These are phyloP conservation scores for Opisthocomus hoazin DNA, from an alignment of 2,113 vertebrate genomes.

Conservation along the genomic window DNA sequence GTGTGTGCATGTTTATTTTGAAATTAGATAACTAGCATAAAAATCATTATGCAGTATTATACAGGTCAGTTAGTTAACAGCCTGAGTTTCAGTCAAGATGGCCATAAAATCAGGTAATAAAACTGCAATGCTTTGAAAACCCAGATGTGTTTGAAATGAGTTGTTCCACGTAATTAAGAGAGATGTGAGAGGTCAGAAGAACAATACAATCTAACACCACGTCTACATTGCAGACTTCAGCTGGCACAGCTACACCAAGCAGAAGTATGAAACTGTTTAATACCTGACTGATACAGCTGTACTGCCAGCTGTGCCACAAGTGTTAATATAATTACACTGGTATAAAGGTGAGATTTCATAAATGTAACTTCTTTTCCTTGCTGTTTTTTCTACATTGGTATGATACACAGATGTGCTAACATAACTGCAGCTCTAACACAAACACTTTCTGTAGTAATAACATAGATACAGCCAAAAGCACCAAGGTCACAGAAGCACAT, in stretches of 20 bases:
- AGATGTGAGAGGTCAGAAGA: conserved; percentile 30
- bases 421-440: neutral
- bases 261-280: neutral
- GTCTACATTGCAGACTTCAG: neutral
- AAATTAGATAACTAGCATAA: conserved; percentile 24
- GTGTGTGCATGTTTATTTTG: neutral
- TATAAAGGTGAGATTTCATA: neutral
- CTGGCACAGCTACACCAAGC: neutral
- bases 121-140: conserved; percentile 43
- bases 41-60: conserved; percentile 31
- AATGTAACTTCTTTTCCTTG: neutral
- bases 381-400: neutral
- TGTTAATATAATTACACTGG: neutral
- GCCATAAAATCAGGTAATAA: conserved; percentile 57
- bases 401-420: neutral
- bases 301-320: neutral
- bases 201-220: neutral
- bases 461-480: neutral
- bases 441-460: neutral
- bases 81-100: conserved; percentile 46
- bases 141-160: conserved; percentile 39
- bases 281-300: neutral
- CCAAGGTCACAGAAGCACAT: neutral
- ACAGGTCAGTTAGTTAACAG: conserved; percentile 45
- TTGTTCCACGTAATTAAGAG: conserved; percentile 39